A percentile compares a stretch with the other conserved stretches of the same genome.
These are phyloP conservation scores for Sciaenops ocellatus DNA, from an alignment of 2,797 vertebrate species.

Conservation along the genomic window DNA sequence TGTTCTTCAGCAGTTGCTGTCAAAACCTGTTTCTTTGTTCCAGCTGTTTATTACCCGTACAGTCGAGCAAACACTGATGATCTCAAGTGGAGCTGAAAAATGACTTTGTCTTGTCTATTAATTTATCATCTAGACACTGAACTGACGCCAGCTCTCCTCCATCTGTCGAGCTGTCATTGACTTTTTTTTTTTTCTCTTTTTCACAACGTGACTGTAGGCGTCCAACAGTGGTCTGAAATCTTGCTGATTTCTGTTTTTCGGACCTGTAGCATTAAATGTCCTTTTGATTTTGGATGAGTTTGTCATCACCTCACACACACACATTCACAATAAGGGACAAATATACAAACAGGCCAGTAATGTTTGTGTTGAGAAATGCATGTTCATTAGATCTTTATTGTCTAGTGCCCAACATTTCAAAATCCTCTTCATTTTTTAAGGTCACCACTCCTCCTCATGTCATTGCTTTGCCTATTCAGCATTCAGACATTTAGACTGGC, in stretches of 20 bases:
- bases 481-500: background rate
- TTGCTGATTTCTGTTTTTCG: background rate
- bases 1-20: background rate
- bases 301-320: background rate
- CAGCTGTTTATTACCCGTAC: background rate
- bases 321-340: background rate
- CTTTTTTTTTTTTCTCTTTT: background rate
- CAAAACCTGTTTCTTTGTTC: slow-evolving; percentile 9
- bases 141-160: slow-evolving; percentile 13
- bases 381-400: background rate
- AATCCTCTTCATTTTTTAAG: background rate
- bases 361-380: background rate
- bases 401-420: background rate
- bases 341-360: background rate
- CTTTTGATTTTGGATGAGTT: background rate
- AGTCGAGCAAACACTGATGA: background rate
- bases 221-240: background rate
- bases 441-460: background rate
- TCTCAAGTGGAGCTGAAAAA: slow-evolving; percentile 22
- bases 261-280: background rate
- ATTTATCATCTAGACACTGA: slow-evolving; percentile 1
- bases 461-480: background rate
- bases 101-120: slow-evolving; percentile 14
- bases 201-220: background rate
- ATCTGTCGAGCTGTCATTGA: slow-evolving; percentile 21